Evolutionary conservation across 2,888 invertebrate genomes (phyloP), one percentile per base, ranked within the genome.

Genomic region (Tolmerus cingulatus): DNA sequence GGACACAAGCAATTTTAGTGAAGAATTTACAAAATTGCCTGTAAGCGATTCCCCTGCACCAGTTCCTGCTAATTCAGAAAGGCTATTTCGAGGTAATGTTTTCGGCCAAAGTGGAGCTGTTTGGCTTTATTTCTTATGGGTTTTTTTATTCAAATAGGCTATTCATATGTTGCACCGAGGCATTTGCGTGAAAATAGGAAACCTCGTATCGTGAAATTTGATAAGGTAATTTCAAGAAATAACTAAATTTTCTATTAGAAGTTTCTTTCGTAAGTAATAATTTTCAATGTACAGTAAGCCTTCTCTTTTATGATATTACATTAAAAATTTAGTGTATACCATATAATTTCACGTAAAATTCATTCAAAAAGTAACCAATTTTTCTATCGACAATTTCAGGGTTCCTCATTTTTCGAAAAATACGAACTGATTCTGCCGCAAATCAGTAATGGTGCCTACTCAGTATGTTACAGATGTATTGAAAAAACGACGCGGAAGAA

Each of bases 1-100:
- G 88, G 99, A 99, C 93, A 97, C 98, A 16, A 97, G 97, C 91
- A 98, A 99, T 94, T 99, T 99, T 93, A 97, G 98, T 76, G 97
- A 97, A 89, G 99, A 99, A 93, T 99, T 99, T 93, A 99, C 99
- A 0, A 95, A 96, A 90, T 97, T 98, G 96, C 95, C 95, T 84
- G 96, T 98, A 8, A 96, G 97, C 0, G 98, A 98, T 93, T 98
- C 98, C 5, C 98, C 98, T 0, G 97, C 97, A 23, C 95, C 97
- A 88, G 95, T 97, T 87, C 98, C 98, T 57, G 95, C 95, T 74
- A 96, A 97, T 91, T 95, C 95, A 91, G 97, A 97, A 90, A 97
- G 96, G 91, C 94, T 98, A 89, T 98, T 98, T 93, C 95, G 97
- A 89, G 96, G 96, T 95, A 90, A 81, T 86, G 66, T 66, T 66